These are phyloP conservation scores for Lutraria rhynchaena DNA, from an alignment of 1,140 invertebrate species.

Conservation along the genomic window DNA sequence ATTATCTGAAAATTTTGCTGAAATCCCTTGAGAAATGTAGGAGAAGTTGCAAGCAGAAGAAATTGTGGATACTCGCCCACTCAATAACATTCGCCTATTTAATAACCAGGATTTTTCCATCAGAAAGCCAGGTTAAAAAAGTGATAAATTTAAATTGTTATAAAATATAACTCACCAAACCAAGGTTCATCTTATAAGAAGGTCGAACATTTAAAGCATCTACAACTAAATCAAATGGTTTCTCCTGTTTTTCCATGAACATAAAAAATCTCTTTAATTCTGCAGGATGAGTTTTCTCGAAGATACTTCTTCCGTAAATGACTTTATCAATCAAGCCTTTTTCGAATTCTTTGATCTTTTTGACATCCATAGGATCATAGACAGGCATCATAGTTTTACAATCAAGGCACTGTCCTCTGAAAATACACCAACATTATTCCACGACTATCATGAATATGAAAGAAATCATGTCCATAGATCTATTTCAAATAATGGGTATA, in stretches of 20 bases:
- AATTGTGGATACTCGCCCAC: too few species aligned
- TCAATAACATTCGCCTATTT: too few species aligned
- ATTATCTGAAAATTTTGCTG: too few species aligned
- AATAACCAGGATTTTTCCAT: too few species aligned
- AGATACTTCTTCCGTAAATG: background rate
- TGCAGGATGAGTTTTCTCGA: background rate
- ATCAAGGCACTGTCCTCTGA: background rate
- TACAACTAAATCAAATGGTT: conserved; percentile 29
- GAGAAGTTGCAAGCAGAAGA: too few species aligned
- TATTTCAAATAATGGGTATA: too few species aligned
- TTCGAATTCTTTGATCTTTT: background rate
- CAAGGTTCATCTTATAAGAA: background rate
- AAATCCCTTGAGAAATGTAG: too few species aligned
- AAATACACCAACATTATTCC: background rate
- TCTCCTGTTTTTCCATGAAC: conserved; percentile 9
- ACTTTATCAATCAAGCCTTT: background rate
- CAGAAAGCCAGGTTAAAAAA: too few species aligned
- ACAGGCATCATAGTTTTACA: background rate
- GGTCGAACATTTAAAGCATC: conserved; percentile 22
- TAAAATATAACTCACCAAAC: background rate
- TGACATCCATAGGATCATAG: background rate
- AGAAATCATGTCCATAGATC: too few species aligned
- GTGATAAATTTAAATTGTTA: too few species aligned
- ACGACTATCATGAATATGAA: too few species aligned
- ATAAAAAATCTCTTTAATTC: background rate